Conservation (phyloP, 2,113 vertebrate genomes). For the zebrafish (Danio rerio) region GRCz12tu NC_133189.1:21214001-21214500, state of each 20-base stretch:
- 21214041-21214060: background rate
- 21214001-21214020: background rate
- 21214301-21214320: background rate
- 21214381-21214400: background rate
- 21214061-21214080: background rate
- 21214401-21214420: background rate
- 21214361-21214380: background rate
- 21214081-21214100: background rate
- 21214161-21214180: background rate
- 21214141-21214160: background rate
- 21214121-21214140: background rate
- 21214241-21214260: background rate
- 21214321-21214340: background rate
- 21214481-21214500: conserved; percentile 26
- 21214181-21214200: background rate
- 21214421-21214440: conserved; percentile 15
- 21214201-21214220: background rate
- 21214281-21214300: background rate
- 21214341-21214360: background rate
- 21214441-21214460: conserved; percentile 27
- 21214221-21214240: background rate
- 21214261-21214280: conserved; percentile 2
- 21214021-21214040: background rate
- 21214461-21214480: conserved; percentile 20
- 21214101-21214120: background rate